Percentiles rank a stretch among this genome's conserved stretches.
Evolutionary conservation across 2,797 vertebrate genomes (phyloP).

Genomic region (Spheniscus humboldti): DNA sequence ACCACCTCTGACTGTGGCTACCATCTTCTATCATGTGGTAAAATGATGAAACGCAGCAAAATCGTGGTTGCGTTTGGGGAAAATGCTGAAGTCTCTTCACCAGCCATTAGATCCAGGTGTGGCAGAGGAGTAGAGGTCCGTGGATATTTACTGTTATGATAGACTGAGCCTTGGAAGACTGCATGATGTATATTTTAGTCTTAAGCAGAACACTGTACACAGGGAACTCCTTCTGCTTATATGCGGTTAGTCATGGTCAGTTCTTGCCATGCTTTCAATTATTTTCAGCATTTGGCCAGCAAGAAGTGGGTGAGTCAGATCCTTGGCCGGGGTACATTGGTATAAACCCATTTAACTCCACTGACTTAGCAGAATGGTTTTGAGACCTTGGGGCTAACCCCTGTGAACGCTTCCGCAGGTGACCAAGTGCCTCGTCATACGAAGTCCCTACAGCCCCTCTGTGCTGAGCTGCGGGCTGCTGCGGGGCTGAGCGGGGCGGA

Average conservation of each 20-base stretch:
- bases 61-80: not conserved
- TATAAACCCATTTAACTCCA: not conserved
- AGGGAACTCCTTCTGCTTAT: not conserved
- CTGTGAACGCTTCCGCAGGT: not conserved
- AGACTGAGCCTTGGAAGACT: not conserved
- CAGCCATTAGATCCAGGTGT: not conserved
- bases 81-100: not conserved
- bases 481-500: not conserved
- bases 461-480: not conserved
- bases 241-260: not conserved
- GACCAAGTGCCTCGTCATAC: accelerated
- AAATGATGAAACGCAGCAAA: not conserved
- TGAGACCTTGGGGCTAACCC: not conserved
- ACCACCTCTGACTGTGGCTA: not conserved
- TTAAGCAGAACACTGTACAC: not conserved
- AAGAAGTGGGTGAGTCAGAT: not conserved
- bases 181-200: accelerated
- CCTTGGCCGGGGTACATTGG: accelerated
- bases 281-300: not conserved
- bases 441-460: not conserved
- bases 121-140: not conserved
- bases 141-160: not conserved
- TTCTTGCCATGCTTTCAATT: not conserved
- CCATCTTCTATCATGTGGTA: not conserved
- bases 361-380: not conserved